Base-by-base conservation (phyloP, 64 coral and sea anemone genomes). In the Dendrophyllia cribrosa region DNA sequence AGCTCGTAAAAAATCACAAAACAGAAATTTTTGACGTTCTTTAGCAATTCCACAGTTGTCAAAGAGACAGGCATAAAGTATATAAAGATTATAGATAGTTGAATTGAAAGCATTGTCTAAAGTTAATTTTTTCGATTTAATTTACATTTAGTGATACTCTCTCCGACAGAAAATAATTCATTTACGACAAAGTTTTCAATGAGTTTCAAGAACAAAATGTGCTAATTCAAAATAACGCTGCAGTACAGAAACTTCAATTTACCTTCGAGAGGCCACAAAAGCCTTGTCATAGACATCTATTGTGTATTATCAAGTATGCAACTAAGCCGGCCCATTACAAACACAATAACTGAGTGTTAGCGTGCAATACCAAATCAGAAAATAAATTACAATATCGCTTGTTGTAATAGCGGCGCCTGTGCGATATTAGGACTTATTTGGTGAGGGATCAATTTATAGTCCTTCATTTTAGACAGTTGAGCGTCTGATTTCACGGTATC, bases 291-390 rank as follows among this genome's bases (percentile, higher is more conserved):
- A 4, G 20, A n/a, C 34, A 13, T 20, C 20, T 68, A 22, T 66
- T 65, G 7, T 62, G 58, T 46, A 20, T 20, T n/a, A n/a, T 25
- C 47, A 62, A 22, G 80, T 84, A 84, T 21, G 17, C 10, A 66
- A 12, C 19, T 50, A 68, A 68, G 61, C 60, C 20, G 4, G 7
- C 44, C 17, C 17, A 10, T 68, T 61, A 84, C 66, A 17, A 68
- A 84, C 45, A 67, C 61, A 84, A 66, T 68, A 51, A 84, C 17
- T 51, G 46, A 17, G 52, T 46, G 58, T 82, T 82, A 84, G 43
- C 80, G 13, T 49, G 34, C 61, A 84, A 66, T 7, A 82, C 49
- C 59, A 51, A 66, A 84, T 49, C 13, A 65, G 3, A 51, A 67
- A 48, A 22, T 45, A 64, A 9, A 65, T 49, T n/a, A 78, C 3